phyloP scores from a whole-genome alignment of 1,140 invertebrate species.

The Drosophila virilis region DNA sequence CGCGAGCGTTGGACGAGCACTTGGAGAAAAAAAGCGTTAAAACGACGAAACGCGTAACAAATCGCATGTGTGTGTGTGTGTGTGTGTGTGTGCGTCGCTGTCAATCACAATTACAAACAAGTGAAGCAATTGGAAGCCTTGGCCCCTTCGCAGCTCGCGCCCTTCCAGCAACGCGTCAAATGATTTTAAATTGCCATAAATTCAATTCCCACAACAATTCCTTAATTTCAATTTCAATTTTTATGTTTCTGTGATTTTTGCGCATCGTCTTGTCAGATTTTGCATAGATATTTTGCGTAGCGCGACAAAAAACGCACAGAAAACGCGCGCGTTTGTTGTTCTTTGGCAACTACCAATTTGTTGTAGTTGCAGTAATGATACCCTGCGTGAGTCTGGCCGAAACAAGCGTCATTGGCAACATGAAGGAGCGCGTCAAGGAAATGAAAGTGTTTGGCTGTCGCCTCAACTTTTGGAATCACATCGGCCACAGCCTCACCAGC shows the following conservation, averaged over 20 bases:
- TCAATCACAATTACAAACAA: conserved; percentile 41
- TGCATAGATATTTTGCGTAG: conserved; percentile 10
- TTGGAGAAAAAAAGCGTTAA: conserved; percentile 35
- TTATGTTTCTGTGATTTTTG: not conserved
- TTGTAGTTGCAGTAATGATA: conserved; percentile 73
- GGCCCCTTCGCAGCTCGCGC: not conserved
- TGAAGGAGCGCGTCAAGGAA: conserved; percentile 84
- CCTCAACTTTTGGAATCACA: conserved; percentile 84
- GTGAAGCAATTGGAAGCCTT: conserved; percentile 28
- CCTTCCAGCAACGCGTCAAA: conserved; percentile 16
- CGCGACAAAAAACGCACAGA: conserved; percentile 25
- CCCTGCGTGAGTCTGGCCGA: conserved; percentile 84
- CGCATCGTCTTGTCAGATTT: conserved; percentile 10
- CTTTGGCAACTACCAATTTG: conserved; percentile 6
- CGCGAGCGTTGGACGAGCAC: conserved; percentile 44
- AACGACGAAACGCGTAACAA: conserved; percentile 13
- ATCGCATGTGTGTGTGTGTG: conserved; percentile 16
- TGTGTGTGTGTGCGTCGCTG: conserved; percentile 17
- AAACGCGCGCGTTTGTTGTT: conserved; percentile 18
- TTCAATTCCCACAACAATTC: conserved; percentile 14
- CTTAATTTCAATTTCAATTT: conserved; percentile 24
- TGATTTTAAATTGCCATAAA: conserved; percentile 35
- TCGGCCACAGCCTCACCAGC: conserved; percentile 81
- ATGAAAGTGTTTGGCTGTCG: conserved; percentile 84
- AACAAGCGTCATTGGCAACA: conserved; percentile 84